Evolutionary conservation across 23 tunicate genomes (phyloP).

Genomic region (Phallusia fumigata): DNA sequence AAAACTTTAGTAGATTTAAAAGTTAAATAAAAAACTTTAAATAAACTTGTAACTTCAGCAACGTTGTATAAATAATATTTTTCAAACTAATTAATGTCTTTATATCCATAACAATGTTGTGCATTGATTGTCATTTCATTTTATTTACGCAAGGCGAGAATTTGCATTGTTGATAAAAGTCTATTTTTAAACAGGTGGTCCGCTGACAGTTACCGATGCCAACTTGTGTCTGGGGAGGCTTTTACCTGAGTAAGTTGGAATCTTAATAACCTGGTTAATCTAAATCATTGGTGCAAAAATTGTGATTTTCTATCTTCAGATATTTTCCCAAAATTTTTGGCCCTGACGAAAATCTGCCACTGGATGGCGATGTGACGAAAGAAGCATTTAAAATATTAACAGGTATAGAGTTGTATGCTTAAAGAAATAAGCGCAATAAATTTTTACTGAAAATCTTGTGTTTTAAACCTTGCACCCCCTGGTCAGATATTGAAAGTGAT

Average conservation of each 20-base stretch:
- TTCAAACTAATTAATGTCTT: no score
- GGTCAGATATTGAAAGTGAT: no score
- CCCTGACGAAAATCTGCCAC: constrained; percentile 59
- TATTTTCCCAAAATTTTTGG: constrained; percentile 98
- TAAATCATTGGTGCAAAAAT: neutral
- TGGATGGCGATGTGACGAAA: constrained; percentile 52
- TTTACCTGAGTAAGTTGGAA: constrained; percentile 58
- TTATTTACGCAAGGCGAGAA: no score
- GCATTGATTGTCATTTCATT: no score
- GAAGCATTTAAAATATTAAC: constrained; percentile 40
- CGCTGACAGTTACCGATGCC: constrained; percentile 95
- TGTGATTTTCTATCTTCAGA: constrained; percentile 27
- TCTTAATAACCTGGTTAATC: neutral
- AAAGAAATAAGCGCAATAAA: no score
- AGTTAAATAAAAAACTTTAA: no score
- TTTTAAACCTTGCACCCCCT: no score
- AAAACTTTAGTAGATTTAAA: no score
- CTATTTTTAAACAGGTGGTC: constrained; percentile 55
- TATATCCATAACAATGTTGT: no score
- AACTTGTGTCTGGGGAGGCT: constrained; percentile 90
- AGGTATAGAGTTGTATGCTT: constrained; percentile 6
- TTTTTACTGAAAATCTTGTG: no score
- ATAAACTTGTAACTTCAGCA: no score
- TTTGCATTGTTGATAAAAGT: neutral
- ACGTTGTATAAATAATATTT: no score